phyloP scores from a whole-genome alignment of 37 sponge, comb jelly and placozoan genomes.

The Halisarca cf. caerulea region DNA sequence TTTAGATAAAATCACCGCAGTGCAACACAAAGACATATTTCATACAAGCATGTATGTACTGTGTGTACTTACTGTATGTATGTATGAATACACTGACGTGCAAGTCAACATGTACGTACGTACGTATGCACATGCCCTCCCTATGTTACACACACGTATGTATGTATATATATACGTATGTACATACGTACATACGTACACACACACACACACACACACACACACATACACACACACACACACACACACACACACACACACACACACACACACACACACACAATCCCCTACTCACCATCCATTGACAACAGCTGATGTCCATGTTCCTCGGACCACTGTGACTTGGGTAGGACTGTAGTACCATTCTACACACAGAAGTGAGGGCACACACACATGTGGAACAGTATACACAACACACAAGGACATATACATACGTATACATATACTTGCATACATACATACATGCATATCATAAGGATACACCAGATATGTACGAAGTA shows the following conservation, averaged over 20 bases:
- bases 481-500: background rate
- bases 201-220: background rate
- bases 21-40: no score
- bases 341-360: slow-evolving; percentile 39
- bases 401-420: background rate
- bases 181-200: slow-evolving; percentile 5
- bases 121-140: no score
- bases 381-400: background rate
- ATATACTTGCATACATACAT: background rate
- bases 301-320: slow-evolving; percentile 10
- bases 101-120: no score
- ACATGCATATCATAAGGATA: background rate
- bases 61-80: no score
- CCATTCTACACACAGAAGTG: slow-evolving; percentile 15
- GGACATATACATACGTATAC: no score
- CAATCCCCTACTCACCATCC: background rate
- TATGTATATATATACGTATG: background rate
- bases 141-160: no score
- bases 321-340: slow-evolving; percentile 27
- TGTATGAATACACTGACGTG: no score
- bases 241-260: background rate
- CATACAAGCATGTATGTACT: no score
- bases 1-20: no score
- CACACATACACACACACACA: background rate
- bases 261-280: background rate